Evolutionary conservation across 2,797 vertebrate species (phyloP), one percentile per base, ranked within the genome.

Genomic region (Ctenochaetus hawaiiensis): DNA sequence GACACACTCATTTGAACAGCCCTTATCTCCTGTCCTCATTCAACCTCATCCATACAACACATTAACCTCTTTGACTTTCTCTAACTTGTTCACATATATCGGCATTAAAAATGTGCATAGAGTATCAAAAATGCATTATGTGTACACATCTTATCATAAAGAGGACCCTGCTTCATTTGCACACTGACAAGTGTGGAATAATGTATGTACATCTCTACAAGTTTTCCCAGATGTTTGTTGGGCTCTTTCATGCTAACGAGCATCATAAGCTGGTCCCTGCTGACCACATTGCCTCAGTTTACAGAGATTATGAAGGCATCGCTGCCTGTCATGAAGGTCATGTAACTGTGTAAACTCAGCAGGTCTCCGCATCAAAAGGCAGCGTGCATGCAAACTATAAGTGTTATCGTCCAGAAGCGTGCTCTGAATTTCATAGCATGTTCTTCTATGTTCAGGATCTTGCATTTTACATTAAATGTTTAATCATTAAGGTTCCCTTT

Each of bases 21-120:
- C 69, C 77, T 91, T 83, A 91, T 89, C 83, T 87, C 53, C 18
- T 30, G 73, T 89, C 77, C 80, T 85, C 54, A 74, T 48, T 69
- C 78, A 61, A 58, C 79, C 53, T 67, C 23, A 45, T 79, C 73
- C 69, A 23, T 16, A 7, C 69, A 54, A 49, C 61, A 77, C 73
- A 81, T 86, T 82, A 81, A 90, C 82, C 83, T 65, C 54, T 47
- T 34, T 56, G 64, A 67, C 54, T 60, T 53, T 60, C 69, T 58
- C 52, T 5, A 44, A 67, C 67, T 68, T 67, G 51, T 67, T 69
- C 72, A 67, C 60, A n/a, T 43, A 52, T 59, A 63, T 47, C 47
- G 23, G 45, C 65, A 20, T 80, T 80, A 65, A 72, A 80, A 75
- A 48, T 66, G 59, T 18, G 43, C 61, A 63, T 0, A 8, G 41